Percentiles rank a stretch among this genome's conserved stretches.
phyloP scores from a whole-genome alignment of 2,888 invertebrate genomes.

The Drosophila testacea region DNA sequence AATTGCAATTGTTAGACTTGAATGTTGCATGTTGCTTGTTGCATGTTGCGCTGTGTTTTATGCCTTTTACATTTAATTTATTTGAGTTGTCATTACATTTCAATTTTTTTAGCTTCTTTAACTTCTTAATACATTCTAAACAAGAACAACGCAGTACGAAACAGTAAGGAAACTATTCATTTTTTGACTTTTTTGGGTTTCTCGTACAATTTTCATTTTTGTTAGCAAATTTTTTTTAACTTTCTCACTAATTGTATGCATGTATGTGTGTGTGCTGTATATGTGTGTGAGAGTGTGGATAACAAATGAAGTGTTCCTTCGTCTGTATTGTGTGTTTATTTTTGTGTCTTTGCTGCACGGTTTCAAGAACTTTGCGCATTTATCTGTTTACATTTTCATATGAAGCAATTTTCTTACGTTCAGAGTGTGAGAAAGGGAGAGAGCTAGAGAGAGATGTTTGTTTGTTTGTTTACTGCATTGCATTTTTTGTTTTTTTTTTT shows the following conservation, averaged over 20 bases:
- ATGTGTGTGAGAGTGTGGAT: slow-evolving; percentile 5
- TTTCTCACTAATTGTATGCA: slow-evolving; percentile 16
- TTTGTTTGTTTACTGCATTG: slow-evolving; percentile 43
- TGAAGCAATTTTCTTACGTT: slow-evolving; percentile 51
- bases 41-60: slow-evolving; percentile 22
- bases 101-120: slow-evolving; percentile 19
- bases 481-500: slow-evolving; percentile 7
- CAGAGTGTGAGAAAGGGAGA: slow-evolving; percentile 52
- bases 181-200: slow-evolving; percentile 7
- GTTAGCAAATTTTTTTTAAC: slow-evolving; percentile 3
- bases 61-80: slow-evolving; percentile 26
- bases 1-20: slow-evolving; percentile 28
- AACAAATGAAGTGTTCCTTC: slow-evolving; percentile 10
- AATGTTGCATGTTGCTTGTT: slow-evolving; percentile 5
- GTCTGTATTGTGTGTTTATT: neutral
- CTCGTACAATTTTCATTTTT: slow-evolving; percentile 19
- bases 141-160: slow-evolving; percentile 78
- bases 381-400: slow-evolving; percentile 34
- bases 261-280: slow-evolving; percentile 17
- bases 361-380: slow-evolving; percentile 14
- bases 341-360: slow-evolving; percentile 7
- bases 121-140: slow-evolving; percentile 70
- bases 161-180: slow-evolving; percentile 16
- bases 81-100: slow-evolving; percentile 33
- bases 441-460: slow-evolving; percentile 53